These are phyloP conservation scores for Colinus virginianus DNA, from an alignment of 2,113 vertebrate genomes.

Conservation along the genomic window DNA sequence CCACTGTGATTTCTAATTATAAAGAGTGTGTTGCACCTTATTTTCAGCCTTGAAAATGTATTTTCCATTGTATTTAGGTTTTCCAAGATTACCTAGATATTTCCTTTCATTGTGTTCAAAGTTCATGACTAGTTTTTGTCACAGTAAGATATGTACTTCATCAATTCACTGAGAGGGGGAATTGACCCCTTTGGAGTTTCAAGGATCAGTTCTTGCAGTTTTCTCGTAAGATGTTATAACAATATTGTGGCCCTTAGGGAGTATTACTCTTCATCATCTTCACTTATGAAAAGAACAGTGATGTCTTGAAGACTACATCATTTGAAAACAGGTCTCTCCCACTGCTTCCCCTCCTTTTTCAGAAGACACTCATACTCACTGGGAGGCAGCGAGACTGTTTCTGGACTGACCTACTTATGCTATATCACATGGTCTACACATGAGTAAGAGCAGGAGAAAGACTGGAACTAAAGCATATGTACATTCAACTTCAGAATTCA, in stretches of 20 bases:
- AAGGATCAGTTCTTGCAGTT: constrained; percentile 13
- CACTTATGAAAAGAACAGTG: neutral
- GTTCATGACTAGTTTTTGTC: neutral
- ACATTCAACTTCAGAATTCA: neutral
- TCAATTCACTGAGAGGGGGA: neutral
- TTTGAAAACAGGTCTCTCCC: neutral
- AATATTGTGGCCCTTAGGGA: neutral
- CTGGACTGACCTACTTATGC: neutral
- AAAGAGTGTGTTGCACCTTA: constrained; percentile 15
- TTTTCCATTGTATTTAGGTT: neutral
- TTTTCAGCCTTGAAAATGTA: constrained; percentile 33
- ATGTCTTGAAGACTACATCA: neutral
- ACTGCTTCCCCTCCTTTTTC: neutral
- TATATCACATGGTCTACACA: neutral
- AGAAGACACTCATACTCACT: neutral
- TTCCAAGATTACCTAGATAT: neutral
- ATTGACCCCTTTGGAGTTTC: neutral
- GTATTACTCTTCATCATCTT: neutral
- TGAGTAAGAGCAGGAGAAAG: neutral
- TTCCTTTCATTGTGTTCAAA: neutral
- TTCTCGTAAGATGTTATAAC: neutral
- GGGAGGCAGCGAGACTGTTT: neutral
- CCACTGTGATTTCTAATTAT: constrained; percentile 45
- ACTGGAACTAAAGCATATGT: neutral
- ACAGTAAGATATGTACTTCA: neutral